These are phyloP conservation scores for Brachionichthys hirsutus DNA, from an alignment of 2,113 vertebrate species.

Conservation along the genomic window DNA sequence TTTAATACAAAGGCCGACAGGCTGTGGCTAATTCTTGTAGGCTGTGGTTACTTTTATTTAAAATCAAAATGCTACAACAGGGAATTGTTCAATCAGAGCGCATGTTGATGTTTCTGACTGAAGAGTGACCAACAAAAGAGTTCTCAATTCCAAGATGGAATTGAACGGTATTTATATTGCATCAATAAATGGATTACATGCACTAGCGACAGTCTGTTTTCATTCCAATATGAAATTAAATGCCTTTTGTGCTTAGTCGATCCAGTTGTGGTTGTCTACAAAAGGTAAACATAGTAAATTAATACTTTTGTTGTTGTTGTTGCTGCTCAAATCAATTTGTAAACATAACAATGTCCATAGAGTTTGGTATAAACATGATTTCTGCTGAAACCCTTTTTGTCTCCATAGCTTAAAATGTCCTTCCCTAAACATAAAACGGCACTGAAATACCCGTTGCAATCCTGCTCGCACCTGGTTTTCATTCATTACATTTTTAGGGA, in stretches of 20 bases:
- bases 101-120: too few species aligned
- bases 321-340: conserved; percentile 38
- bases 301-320: too few species aligned
- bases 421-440: conserved; percentile 5
- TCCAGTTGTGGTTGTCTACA: conserved; percentile 34
- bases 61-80: neutral
- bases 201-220: neutral
- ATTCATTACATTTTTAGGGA: conserved; percentile 64
- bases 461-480: conserved; percentile 66
- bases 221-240: conserved; percentile 29
- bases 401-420: conserved; percentile 20
- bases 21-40: neutral
- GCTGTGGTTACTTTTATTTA: conserved; percentile 2
- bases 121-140: too few species aligned
- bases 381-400: neutral
- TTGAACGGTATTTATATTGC: too few species aligned
- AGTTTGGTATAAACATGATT: conserved; percentile 37
- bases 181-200: too few species aligned
- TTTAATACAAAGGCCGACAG: conserved; percentile 3
- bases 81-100: too few species aligned
- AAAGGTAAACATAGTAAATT: conserved; percentile 42
- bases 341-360: conserved; percentile 32
- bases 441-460: neutral
- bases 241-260: conserved; percentile 23
- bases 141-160: too few species aligned